Evolutionary conservation across 2,113 vertebrate species (phyloP).

Genomic region (Poeciliopsis prolifica): DNA sequence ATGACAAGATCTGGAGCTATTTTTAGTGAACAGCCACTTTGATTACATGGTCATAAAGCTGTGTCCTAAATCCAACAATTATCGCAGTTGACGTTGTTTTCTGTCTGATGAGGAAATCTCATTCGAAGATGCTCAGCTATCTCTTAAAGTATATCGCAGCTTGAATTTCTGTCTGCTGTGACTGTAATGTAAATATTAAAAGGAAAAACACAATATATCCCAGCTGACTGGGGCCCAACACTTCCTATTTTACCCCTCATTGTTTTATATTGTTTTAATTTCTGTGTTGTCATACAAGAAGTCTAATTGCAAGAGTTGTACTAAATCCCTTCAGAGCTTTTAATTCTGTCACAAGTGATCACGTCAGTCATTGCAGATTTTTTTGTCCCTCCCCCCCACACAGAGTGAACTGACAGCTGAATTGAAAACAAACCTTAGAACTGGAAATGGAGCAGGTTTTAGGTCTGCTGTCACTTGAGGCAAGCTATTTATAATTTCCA

Average conservation of each 20-base stretch:
- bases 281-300: conserved; percentile 14
- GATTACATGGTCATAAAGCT: conserved; percentile 50
- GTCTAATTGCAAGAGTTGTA: conserved; percentile 34
- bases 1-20: conserved; percentile 59
- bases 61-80: conserved; percentile 64
- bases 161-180: conserved; percentile 17
- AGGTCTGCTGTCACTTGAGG: conserved; percentile 61
- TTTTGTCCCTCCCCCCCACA: not conserved
- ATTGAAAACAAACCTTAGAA: conserved; percentile 49
- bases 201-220: conserved; percentile 20
- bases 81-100: conserved; percentile 36
- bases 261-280: conserved; percentile 25
- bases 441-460: conserved; percentile 38
- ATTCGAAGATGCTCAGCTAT: not conserved
- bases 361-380: conserved; percentile 26
- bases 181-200: conserved; percentile 8
- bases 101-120: conserved; percentile 33
- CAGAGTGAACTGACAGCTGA: conserved; percentile 36
- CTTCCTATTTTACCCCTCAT: conserved; percentile 17
- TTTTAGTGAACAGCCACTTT: conserved; percentile 54
- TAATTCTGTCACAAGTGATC: conserved; percentile 52
- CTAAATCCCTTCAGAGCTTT: conserved; percentile 41
- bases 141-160: conserved; percentile 1
- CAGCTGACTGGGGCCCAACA: conserved; percentile 9
- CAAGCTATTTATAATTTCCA: conserved; percentile 71